phyloP scores from a whole-genome alignment of 2,797 vertebrate genomes.

The Trachops cirrhosus region DNA sequence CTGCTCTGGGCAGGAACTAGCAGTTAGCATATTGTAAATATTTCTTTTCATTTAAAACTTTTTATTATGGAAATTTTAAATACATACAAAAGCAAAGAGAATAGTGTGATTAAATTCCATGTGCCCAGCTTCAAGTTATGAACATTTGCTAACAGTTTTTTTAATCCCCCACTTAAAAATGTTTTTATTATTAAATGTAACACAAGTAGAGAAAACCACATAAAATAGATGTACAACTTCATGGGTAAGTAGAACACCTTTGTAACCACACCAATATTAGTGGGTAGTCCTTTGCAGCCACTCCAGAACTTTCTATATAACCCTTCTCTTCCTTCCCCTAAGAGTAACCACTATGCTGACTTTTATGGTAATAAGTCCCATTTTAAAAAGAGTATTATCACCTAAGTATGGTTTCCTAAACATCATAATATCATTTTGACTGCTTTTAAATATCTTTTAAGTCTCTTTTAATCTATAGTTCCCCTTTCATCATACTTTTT shows the following conservation, averaged over 20 bases:
- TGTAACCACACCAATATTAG: neutral
- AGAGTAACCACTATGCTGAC: neutral
- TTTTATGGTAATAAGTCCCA: neutral
- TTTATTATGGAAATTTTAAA: constrained; percentile 1
- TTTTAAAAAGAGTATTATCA: neutral
- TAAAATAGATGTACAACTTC: neutral
- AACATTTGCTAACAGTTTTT: neutral
- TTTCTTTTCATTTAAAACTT: neutral
- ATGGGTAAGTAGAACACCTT: neutral
- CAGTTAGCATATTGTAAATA: neutral
- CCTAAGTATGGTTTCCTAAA: neutral
- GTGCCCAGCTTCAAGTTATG: neutral
- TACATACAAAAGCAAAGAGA: neutral
- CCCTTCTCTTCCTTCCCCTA: neutral
- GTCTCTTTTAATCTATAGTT: neutral
- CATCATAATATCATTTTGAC: neutral
- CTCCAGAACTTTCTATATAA: neutral
- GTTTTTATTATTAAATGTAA: neutral
- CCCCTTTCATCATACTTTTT: neutral
- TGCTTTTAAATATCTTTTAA: neutral
- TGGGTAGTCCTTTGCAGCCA: neutral
- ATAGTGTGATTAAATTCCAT: neutral
- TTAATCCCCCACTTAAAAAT: neutral
- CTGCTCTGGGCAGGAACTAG: neutral
- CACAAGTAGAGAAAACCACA: neutral